Conservation (phyloP, 2,113 vertebrate genomes). For the Oceanites oceanicus region DNA sequence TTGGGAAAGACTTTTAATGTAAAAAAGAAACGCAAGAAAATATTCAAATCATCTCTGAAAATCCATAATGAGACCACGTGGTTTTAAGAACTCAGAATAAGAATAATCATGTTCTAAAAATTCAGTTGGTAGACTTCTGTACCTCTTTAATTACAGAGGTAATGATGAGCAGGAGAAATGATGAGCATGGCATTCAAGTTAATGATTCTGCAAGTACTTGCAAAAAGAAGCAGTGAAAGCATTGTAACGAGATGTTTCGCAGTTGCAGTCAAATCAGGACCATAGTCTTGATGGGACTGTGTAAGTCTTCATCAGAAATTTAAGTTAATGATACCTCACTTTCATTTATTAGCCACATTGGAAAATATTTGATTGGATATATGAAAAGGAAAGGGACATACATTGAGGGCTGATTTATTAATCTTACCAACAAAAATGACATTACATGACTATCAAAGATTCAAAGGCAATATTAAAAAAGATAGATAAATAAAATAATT, state of each 20-base stretch:
- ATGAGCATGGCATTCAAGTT: neutral
- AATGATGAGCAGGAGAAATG: neutral
- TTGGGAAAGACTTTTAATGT: neutral
- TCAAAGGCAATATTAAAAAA: neutral
- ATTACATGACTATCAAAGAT: neutral
- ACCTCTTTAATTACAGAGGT: neutral
- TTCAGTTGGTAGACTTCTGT: neutral
- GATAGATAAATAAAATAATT: neutral
- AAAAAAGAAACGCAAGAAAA: neutral
- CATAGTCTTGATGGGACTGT: neutral
- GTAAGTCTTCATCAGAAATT: neutral
- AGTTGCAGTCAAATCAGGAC: neutral
- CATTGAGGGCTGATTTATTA: neutral
- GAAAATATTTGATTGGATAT: neutral
- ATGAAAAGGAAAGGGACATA: neutral
- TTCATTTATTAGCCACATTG: neutral
- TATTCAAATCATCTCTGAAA: neutral
- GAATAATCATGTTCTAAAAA: neutral
- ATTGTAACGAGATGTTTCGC: neutral
- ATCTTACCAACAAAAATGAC: neutral
- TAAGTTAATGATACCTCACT: neutral
- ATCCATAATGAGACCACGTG: neutral
- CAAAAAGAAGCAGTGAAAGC: neutral
- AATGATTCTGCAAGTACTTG: neutral
- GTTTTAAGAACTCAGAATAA: neutral